Conservation (phyloP, 2,888 invertebrate genomes). For the Dynastes tityus region DNA sequence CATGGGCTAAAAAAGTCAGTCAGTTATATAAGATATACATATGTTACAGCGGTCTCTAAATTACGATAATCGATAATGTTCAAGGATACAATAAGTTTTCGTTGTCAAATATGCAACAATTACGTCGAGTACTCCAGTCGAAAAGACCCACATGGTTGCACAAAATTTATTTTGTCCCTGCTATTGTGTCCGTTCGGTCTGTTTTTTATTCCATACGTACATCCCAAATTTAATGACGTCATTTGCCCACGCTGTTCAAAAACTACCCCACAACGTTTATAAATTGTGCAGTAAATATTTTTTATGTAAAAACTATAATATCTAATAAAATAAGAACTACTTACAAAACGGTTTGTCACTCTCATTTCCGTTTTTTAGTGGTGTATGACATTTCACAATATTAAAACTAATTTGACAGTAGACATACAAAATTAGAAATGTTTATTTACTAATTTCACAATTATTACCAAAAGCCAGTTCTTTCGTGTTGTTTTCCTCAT, state of each 20-base stretch:
- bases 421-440: no score
- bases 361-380: background rate
- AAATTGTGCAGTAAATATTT: background rate
- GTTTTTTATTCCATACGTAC: slow-evolving; percentile 56
- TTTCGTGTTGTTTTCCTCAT: no score
- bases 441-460: no score
- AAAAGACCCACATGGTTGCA: slow-evolving; percentile 52
- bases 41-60: background rate
- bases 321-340: background rate
- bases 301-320: no score
- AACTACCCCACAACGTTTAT: slow-evolving; percentile 20
- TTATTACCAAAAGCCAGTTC: no score
- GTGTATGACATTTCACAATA: no score
- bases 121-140: slow-evolving; percentile 33
- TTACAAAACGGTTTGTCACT: background rate
- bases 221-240: slow-evolving; percentile 54
- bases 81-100: slow-evolving; percentile 33
- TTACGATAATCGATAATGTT: slow-evolving; percentile 26
- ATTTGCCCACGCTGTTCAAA: slow-evolving; percentile 53
- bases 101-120: slow-evolving; percentile 48
- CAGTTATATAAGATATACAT: background rate
- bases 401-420: no score
- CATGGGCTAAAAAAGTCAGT: slow-evolving; percentile 3
- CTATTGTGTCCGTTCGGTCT: slow-evolving; percentile 57
- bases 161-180: slow-evolving; percentile 54